Conservation (phyloP, 2,113 vertebrate genomes). For the Siphamia tubifer region DNA sequence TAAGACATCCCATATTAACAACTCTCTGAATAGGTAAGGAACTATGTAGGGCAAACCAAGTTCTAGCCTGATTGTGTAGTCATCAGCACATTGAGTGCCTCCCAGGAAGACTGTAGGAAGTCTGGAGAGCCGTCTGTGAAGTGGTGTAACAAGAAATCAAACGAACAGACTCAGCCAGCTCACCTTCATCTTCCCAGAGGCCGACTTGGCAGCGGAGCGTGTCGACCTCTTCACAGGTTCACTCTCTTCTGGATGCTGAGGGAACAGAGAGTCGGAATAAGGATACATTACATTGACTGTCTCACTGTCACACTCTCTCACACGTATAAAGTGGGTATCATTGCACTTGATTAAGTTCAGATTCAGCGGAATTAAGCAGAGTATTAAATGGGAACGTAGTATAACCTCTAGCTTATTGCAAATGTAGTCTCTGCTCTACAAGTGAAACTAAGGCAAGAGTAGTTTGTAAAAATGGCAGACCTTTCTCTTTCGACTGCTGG, state of each 20-base stretch:
- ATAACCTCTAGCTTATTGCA: slow-evolving; percentile 43
- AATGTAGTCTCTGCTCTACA: not conserved
- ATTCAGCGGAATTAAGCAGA: slow-evolving; percentile 52
- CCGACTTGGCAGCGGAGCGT: slow-evolving; percentile 71
- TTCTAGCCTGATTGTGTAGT: not conserved
- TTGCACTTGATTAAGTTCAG: slow-evolving; percentile 16
- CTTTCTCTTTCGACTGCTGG: slow-evolving; percentile 57
- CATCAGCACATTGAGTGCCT: not conserved
- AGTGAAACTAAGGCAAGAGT: slow-evolving; percentile 17
- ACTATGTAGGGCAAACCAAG: not conserved
- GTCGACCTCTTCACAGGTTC: slow-evolving; percentile 65
- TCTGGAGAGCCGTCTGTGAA: slow-evolving; percentile 4
- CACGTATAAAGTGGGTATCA: not conserved
- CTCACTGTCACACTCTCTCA: not conserved
- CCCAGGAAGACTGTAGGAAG: not conserved
- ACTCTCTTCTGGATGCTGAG: slow-evolving; percentile 61
- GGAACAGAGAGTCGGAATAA: slow-evolving; percentile 40
- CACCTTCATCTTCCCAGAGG: slow-evolving; percentile 79
- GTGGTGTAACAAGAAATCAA: slow-evolving; percentile 37
- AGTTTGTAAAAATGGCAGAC: slow-evolving; percentile 37
- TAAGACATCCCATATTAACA: too few relatives aligned
- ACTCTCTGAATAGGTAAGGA: not conserved
- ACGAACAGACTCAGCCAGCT: slow-evolving; percentile 26
- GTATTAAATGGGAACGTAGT: slow-evolving; percentile 44
- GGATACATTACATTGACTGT: slow-evolving; percentile 18